Base-by-base conservation (phyloP, 2,113 vertebrate species). In the Pseudopipra pipra region DNA sequence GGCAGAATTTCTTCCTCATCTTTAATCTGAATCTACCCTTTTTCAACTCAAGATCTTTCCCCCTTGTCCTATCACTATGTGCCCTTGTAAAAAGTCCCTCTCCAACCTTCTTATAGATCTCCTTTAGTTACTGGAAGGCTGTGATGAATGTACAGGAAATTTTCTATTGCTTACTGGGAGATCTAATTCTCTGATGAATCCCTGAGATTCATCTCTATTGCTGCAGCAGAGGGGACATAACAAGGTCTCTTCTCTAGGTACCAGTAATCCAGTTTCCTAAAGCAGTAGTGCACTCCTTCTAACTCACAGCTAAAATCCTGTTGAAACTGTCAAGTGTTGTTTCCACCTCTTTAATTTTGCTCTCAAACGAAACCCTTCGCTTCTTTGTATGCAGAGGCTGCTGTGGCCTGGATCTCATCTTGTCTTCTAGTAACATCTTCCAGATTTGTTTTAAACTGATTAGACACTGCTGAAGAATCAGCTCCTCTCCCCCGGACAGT, bases 391-490 rank as follows among this genome's bases (percentile, higher is more conserved):
- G 89, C 94, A 85, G 75, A 96, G 87, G 92, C 92, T 97, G 96
- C 96, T 85, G 88, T 68, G 58, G 97, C 96, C 97, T 98, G 98
- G 98, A 97, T 98, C 97, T 98, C 97, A 97, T 98, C 98, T 98
- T 79, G 95, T 97, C 94, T 96, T 97, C 92, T 95, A 92, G 97
- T 98, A 98, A 98, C 97, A 96, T 98, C 98, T 98, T 98, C 98
- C 98, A 98, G 98, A 98, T 98, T 98, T 98, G 95, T 96, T 97
- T 97, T 97, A 97, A 98, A 95, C 97, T 98, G 98, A 98, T 98
- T 98, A 98, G 97, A 97, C 97, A 96, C 95, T 97, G 97, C 97
- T 98, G 97, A 98, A 96, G 97, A 98, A 97, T 98, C 98, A 98
- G 83, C 97, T 97, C 96, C 97, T 98, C 97, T 98, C 95, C 96